Percentiles rank a stretch among this genome's conserved stretches.
These are phyloP conservation scores for Brachionichthys hirsutus DNA, from an alignment of 2,113 vertebrate species.

Conservation along the genomic window DNA sequence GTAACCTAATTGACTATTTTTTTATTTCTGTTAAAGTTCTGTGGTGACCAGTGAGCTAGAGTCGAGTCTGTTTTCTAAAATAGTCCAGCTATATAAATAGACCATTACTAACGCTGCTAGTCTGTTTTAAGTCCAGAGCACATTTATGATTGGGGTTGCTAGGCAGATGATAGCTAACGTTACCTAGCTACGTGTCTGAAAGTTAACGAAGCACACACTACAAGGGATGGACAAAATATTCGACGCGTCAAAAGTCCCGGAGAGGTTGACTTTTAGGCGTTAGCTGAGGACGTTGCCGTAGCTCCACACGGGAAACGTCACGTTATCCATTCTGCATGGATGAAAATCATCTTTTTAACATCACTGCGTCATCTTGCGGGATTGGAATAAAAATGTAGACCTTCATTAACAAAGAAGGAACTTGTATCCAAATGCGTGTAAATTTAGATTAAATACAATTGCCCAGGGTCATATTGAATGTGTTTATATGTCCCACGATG, in stretches of 20 bases:
- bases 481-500: too few relatives aligned
- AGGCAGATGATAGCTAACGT: slow-evolving; percentile 45
- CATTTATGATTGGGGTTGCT: slow-evolving; percentile 14
- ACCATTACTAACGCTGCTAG: background rate
- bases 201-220: background rate
- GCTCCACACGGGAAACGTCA: slow-evolving; percentile 6
- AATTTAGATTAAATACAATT: background rate
- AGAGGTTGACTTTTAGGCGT: background rate
- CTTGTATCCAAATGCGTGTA: background rate
- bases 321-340: background rate
- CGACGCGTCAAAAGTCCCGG: too few relatives aligned
- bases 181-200: slow-evolving; percentile 35
- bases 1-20: background rate
- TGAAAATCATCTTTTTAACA: background rate
- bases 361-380: background rate
- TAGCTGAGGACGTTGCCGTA: background rate
- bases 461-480: too few relatives aligned
- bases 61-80: background rate
- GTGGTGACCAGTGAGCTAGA: rapidly evolving
- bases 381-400: too few relatives aligned
- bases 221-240: background rate
- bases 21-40: rapidly evolving
- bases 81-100: background rate
- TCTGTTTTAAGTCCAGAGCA: background rate
- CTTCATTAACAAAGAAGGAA: too few relatives aligned